Percentiles rank a stretch among this genome's conserved stretches.
phyloP scores from a whole-genome alignment of 2,888 invertebrate species.

The Pammene fasciana region DNA sequence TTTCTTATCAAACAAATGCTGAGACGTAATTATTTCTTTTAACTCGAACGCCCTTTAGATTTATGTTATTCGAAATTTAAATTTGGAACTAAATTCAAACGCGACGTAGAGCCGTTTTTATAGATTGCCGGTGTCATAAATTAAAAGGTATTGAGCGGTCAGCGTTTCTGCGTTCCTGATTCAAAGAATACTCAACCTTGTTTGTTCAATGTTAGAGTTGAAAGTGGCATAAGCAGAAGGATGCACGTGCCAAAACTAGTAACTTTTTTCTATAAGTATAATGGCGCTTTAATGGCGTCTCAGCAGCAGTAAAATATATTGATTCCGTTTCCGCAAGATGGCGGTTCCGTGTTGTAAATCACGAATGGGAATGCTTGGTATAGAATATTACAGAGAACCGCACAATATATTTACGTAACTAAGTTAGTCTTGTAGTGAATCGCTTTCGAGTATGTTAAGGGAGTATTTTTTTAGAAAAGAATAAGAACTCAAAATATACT shows the following conservation, averaged over 20 bases:
- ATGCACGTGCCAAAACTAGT: constrained; percentile 17
- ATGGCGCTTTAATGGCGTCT: constrained; percentile 22
- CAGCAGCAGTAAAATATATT: constrained; percentile 37
- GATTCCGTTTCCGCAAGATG: constrained; percentile 40
- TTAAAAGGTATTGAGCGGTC: constrained; percentile 24
- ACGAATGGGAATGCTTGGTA: constrained; percentile 27
- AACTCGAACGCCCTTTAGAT: constrained; percentile 24
- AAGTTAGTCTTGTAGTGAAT: too few species aligned
- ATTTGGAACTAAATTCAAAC: constrained; percentile 26
- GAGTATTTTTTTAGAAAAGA: too few species aligned
- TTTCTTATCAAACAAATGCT: constrained; percentile 15
- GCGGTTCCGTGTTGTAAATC: constrained; percentile 33
- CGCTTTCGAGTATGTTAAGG: too few species aligned
- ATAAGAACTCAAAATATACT: too few species aligned
- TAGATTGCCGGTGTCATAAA: constrained; percentile 29
- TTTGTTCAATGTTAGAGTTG: neutral
- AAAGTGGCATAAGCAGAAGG: neutral
- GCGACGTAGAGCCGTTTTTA: constrained; percentile 16
- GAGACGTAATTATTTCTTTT: constrained; percentile 27
- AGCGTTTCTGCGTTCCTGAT: neutral
- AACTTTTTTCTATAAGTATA: constrained; percentile 28
- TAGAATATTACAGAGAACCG: constrained; percentile 20
- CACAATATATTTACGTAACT: neutral
- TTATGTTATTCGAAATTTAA: constrained; percentile 25
- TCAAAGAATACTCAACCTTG: neutral